Percentiles rank a stretch among this genome's conserved stretches.
Evolutionary conservation across 2,888 invertebrate species (phyloP).

Genomic region (Mythimna lalbum): DNA sequence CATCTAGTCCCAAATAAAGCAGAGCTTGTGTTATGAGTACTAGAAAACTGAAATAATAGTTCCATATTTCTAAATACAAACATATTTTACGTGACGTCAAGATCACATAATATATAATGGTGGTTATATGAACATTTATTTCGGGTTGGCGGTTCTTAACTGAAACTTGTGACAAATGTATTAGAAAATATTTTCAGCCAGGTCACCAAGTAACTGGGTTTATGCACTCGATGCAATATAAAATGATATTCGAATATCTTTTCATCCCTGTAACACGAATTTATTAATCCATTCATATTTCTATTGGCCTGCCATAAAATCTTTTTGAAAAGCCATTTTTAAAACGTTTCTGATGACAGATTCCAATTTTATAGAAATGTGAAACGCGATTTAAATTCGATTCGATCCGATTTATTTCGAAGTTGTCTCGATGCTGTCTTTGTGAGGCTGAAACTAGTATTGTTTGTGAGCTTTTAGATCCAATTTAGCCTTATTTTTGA

Average conservation of each 20-base stretch:
- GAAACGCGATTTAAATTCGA: slow-evolving; percentile 54
- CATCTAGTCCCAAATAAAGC: too few relatives aligned
- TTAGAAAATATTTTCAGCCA: slow-evolving; percentile 2
- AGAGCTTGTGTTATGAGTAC: too few relatives aligned
- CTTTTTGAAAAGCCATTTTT: slow-evolving; percentile 46
- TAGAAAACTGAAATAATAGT: too few relatives aligned
- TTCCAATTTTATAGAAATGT: slow-evolving; percentile 57
- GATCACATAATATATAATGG: too few relatives aligned
- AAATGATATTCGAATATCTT: slow-evolving; percentile 41
- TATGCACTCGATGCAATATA: neutral
- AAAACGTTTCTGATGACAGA: slow-evolving; percentile 53
- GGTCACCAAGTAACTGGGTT: slow-evolving; percentile 8
- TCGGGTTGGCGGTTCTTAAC: neutral
- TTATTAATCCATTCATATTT: slow-evolving; percentile 29
- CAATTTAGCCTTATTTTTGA: slow-evolving; percentile 6
- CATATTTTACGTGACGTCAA: too few relatives aligned
- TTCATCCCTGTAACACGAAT: slow-evolving; percentile 31
- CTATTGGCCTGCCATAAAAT: slow-evolving; percentile 28
- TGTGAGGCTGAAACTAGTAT: slow-evolving; percentile 37
- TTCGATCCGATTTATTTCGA: slow-evolving; percentile 56
- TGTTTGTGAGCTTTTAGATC: slow-evolving; percentile 40
- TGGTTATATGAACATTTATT: too few relatives aligned
- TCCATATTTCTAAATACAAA: too few relatives aligned
- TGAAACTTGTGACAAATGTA: neutral
- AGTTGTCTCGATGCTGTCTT: slow-evolving; percentile 33